Base-by-base conservation (phyloP, 2,888 invertebrate species). In the Ophion slaviceki region DNA sequence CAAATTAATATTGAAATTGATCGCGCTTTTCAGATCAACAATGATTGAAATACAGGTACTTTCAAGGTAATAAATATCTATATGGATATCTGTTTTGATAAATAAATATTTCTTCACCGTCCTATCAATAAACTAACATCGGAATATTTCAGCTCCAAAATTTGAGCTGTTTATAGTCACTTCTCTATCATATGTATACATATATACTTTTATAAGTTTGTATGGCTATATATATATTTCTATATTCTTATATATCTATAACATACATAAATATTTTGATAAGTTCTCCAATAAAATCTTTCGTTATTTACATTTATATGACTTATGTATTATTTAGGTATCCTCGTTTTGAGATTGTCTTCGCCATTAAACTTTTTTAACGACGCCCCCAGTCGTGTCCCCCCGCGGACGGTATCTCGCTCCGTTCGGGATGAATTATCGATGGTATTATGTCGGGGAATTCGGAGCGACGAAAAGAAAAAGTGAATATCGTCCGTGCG, bases 321-420 rank as follows among this genome's bases (percentile, higher is more conserved):
- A 74, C 78, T 68, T 79, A 79, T n/a, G 11, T 67, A 59, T 68
- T 87, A 77, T 78, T 87, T 88, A 88, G 86, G 82, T 88, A 88
- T 84, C 85, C 86, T 83, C 36, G 85, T 88, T 84, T 76, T 84
- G 70, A 80, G 88, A 88, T 88, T 88, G 88, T 88, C 88, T 80
- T 87, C 87, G 88, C 88, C 8, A 6, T 72, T 45, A 20, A 28
- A 24, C 14, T 20, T 53, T 53, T 57, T n/a, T 57, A 24, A 17
- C 2, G 32, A 68, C 68, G 20, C 32, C 24, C 53, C 68, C 66
- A n/a, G 28, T 40, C 14, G 53, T 71, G 20, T 80, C 24, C 61
- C 11, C 40, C 40, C 17, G 71, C 71, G 32, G 45, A 84, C 32
- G 14, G 17, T 45, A 20, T 24, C n/a, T n/a, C 36, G 40, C 8